phyloP scores from a whole-genome alignment of 2,888 invertebrate species.

The Sarcophaga carnaria region DNA sequence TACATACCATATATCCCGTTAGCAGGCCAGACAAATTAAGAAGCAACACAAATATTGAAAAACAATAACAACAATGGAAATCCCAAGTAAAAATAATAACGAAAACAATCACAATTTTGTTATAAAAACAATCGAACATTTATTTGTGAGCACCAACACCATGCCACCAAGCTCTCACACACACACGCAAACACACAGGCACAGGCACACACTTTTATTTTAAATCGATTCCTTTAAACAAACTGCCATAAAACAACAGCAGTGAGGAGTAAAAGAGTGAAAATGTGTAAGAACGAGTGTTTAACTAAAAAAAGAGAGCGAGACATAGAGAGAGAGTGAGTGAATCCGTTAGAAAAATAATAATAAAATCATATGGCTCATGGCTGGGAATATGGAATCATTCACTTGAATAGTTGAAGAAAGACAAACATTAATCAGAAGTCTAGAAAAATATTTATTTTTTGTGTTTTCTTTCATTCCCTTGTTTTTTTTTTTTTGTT shows the following conservation, averaged over 20 bases:
- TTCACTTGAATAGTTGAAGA: conserved; percentile 33
- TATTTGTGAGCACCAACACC: background rate
- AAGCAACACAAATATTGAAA: conserved; percentile 56
- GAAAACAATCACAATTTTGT: conserved; percentile 30
- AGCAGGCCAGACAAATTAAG: conserved; percentile 55
- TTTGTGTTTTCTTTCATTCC: background rate
- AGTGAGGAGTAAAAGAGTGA: too few relatives aligned
- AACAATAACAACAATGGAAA: conserved; percentile 34
- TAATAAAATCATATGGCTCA: background rate
- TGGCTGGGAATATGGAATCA: conserved; percentile 6
- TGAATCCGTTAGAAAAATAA: conserved; percentile 3
- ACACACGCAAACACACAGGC: too few relatives aligned
- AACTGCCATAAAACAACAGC: background rate
- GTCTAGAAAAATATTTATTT: conserved; percentile 58
- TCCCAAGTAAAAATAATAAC: background rate
- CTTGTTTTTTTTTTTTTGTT: background rate
- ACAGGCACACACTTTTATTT: too few relatives aligned
- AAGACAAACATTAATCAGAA: conserved; percentile 63
- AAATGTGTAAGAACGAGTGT: conserved; percentile 3
- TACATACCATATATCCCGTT: background rate
- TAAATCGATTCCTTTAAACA: conserved; percentile 41
- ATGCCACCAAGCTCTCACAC: background rate
- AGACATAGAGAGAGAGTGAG: background rate
- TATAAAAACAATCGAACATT: conserved; percentile 53
- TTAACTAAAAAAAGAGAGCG: background rate